A percentile compares a stretch with the other conserved stretches of the same genome.
Evolutionary conservation across 2,797 vertebrate species (phyloP).

Genomic region (Sebastes steindachneri): DNA sequence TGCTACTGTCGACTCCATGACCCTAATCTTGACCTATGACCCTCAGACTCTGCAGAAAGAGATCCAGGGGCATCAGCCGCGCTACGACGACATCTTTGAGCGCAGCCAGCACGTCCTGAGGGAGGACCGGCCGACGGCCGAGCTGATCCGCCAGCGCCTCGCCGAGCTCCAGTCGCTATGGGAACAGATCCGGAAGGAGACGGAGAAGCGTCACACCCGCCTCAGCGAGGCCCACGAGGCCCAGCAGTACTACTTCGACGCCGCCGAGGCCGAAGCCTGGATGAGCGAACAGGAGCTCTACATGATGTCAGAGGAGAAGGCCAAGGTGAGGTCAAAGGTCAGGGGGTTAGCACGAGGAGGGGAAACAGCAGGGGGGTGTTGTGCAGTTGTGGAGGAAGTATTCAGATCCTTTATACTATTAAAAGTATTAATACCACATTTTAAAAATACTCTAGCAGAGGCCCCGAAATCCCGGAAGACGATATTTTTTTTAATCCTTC

Average conservation of each 20-base stretch:
- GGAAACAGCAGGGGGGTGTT: neutral
- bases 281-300: conserved; percentile 99
- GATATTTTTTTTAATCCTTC: too few species aligned
- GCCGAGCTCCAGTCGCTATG: conserved; percentile 89
- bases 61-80: conserved; percentile 97
- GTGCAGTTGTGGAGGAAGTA: neutral
- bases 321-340: conserved; percentile 87
- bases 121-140: conserved; percentile 84
- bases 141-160: conserved; percentile 89
- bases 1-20: neutral
- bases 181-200: conserved; percentile 90
- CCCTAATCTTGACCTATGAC: neutral
- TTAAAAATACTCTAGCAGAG: neutral
- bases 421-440: neutral
- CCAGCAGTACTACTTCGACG: conserved; percentile 97
- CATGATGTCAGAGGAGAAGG: conserved; percentile 99
- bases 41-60: conserved; percentile 96
- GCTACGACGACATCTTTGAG: conserved; percentile 95
- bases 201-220: conserved; percentile 89
- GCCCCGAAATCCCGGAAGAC: too few species aligned
- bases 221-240: conserved; percentile 94
- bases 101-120: conserved; percentile 91
- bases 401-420: neutral
- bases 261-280: conserved; percentile 96
- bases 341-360: neutral